These are phyloP conservation scores for Loxodonta africana DNA, from an alignment of 2,113 vertebrate species.

Conservation along the genomic window DNA sequence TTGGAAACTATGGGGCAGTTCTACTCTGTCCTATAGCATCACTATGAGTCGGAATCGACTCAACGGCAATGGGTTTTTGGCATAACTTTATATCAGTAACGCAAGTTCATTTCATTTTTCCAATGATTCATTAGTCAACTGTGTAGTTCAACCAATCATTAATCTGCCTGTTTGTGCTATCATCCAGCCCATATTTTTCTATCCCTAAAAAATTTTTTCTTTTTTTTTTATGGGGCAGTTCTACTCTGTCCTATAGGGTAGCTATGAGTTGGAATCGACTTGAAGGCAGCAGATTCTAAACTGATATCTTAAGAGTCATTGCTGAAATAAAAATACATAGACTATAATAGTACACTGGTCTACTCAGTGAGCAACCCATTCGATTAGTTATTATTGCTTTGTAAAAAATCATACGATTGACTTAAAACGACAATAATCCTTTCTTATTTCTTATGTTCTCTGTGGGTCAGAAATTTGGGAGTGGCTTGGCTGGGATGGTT, in stretches of 20 bases:
- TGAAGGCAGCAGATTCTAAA: not conserved
- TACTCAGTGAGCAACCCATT: not conserved
- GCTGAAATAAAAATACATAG: conserved; percentile 35
- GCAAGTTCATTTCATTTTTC: conserved; percentile 36
- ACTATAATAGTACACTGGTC: not conserved
- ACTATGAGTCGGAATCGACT: too few species aligned
- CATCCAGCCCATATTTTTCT: not conserved
- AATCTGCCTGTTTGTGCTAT: not conserved
- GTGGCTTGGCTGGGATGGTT: not conserved
- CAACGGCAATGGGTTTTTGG: not conserved
- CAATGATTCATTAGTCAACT: conserved; percentile 34
- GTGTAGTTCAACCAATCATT: not conserved
- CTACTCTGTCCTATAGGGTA: too few species aligned
- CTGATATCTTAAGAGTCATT: conserved; percentile 12
- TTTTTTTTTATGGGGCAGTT: too few species aligned
- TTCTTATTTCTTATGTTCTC: conserved; percentile 37
- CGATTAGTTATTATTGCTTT: conserved; percentile 16
- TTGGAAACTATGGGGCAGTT: too few species aligned
- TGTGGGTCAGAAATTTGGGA: not conserved
- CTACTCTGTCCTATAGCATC: too few species aligned
- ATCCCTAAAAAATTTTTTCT: not conserved
- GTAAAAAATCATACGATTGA: not conserved
- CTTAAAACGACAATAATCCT: not conserved
- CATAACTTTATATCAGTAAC: not conserved
- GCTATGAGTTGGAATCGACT: too few species aligned